Evolutionary conservation across 2,797 vertebrate species (phyloP).

Genomic region (Perodicticus potto): DNA sequence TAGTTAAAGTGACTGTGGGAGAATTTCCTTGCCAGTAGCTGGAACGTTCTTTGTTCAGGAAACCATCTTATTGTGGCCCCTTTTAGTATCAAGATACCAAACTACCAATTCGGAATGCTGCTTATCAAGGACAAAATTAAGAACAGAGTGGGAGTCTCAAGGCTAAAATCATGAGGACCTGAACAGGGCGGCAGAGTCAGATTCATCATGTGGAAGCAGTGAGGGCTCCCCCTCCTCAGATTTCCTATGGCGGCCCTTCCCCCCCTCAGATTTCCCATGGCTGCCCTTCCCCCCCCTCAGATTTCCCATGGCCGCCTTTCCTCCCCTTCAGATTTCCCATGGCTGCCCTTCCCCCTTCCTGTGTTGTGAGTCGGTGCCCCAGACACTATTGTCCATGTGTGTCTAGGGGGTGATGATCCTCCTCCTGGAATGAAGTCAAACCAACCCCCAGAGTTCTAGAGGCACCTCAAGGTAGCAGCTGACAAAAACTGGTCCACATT

Average conservation of each 20-base stretch:
- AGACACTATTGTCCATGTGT: not conserved
- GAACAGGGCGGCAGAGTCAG: rapidly evolving
- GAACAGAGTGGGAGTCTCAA: not conserved
- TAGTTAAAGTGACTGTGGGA: not conserved
- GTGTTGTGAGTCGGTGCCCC: not conserved
- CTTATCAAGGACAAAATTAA: not conserved
- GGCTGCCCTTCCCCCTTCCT: not conserved
- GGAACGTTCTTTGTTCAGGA: not conserved
- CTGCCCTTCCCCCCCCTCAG: not conserved
- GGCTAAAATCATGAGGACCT: not conserved
- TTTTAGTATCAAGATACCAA: not conserved
- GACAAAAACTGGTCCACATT: not conserved
- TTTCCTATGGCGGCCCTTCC: not conserved
- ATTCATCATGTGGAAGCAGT: rapidly evolving
- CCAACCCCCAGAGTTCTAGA: not conserved
- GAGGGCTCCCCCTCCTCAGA: not conserved
- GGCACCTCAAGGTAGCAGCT: not conserved
- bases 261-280: not conserved
- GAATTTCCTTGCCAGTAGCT: not conserved
- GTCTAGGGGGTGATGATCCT: not conserved
- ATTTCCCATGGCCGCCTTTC: too few species aligned
- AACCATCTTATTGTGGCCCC: not conserved
- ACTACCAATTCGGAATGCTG: not conserved
- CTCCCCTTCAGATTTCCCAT: not conserved
- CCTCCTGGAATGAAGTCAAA: not conserved